These are phyloP conservation scores for Regulus satrapa DNA, from an alignment of 2,113 vertebrate species.

Conservation along the genomic window DNA sequence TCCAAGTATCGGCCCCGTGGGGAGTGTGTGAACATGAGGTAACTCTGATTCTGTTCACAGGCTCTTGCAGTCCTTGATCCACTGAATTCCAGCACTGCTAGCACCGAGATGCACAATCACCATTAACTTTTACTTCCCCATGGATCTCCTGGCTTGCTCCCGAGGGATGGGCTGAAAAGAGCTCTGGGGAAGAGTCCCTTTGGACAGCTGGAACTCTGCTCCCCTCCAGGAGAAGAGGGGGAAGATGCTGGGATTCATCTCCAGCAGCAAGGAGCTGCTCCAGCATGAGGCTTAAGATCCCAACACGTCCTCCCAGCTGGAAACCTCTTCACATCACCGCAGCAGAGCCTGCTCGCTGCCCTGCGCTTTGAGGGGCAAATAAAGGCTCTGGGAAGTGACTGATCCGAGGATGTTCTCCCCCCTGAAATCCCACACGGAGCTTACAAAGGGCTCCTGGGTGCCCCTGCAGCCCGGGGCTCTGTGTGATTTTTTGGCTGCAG, in stretches of 20 bases:
- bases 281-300: neutral
- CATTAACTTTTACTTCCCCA: accelerated
- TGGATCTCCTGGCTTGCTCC: accelerated
- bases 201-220: neutral
- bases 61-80: accelerated
- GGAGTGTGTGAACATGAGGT: neutral
- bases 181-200: accelerated
- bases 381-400: neutral
- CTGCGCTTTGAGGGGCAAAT: neutral
- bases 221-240: neutral
- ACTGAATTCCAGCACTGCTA: accelerated
- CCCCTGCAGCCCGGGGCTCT: neutral
- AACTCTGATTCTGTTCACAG: neutral
- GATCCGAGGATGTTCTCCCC: neutral
- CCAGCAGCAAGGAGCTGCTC: neutral
- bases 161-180: accelerated
- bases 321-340: neutral
- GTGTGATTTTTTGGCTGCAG: neutral
- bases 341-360: neutral
- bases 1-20: neutral
- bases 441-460: neutral
- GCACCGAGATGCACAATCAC: accelerated
- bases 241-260: neutral
- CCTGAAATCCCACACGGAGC: neutral
- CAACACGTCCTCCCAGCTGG: neutral